Conservation (phyloP, 2,888 invertebrate genomes). For the Tanaodytes sp. region DNA sequence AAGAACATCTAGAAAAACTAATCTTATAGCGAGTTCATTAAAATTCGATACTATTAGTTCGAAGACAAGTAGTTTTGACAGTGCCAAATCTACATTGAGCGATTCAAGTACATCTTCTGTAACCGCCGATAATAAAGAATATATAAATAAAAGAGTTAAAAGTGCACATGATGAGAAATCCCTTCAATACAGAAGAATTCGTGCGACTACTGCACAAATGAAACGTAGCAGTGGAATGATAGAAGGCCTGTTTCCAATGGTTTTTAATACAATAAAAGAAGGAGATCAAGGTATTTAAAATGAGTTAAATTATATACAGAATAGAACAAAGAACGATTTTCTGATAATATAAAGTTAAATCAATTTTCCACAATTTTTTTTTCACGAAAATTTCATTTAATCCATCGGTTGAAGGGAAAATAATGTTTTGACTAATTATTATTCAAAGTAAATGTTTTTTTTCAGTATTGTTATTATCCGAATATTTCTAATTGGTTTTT, state of each 20-base stretch:
- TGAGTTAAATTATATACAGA: too few relatives aligned
- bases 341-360: too few relatives aligned
- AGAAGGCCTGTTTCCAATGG: slow-evolving; percentile 72
- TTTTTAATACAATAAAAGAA: slow-evolving; percentile 76
- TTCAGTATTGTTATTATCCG: too few relatives aligned
- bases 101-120: slow-evolving; percentile 66
- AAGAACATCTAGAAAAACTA: too few relatives aligned
- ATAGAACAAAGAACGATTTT: too few relatives aligned
- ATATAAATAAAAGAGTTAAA: slow-evolving; percentile 58
- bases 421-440: too few relatives aligned
- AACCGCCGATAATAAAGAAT: slow-evolving; percentile 56
- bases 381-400: background rate
- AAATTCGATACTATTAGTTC: slow-evolving; percentile 59
- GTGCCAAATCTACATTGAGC: slow-evolving; percentile 64
- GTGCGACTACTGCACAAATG: slow-evolving; percentile 79
- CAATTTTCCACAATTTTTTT: background rate
- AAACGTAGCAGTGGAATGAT: slow-evolving; percentile 76
- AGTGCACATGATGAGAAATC: slow-evolving; percentile 71
- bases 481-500: too few relatives aligned
- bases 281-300: slow-evolving; percentile 84
- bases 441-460: too few relatives aligned
- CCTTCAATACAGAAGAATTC: slow-evolving; percentile 74
- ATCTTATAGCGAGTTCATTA: slow-evolving; percentile 38
- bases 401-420: too few relatives aligned
- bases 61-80: slow-evolving; percentile 66